Base-by-base conservation (phyloP, 2,113 vertebrate genomes). In the Podarcis muralis region DNA sequence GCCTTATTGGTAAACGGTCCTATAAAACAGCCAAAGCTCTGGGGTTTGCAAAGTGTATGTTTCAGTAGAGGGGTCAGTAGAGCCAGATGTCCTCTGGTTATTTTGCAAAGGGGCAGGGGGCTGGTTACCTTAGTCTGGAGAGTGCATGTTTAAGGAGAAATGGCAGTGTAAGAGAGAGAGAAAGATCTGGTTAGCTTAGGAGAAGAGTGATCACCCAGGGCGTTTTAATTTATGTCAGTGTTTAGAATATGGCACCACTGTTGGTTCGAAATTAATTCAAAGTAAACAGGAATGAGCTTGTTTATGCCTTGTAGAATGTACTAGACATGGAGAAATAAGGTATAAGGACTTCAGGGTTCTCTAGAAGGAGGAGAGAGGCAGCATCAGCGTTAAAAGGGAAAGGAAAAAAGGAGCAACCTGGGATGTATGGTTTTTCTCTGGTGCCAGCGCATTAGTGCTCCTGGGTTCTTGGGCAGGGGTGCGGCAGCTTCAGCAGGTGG, bases 401-500 rank as follows among this genome's bases (percentile, higher is more conserved):
- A 40, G 15, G 22, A 57, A 11, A 8, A 22, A 32, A 85, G 1
- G 4, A 2, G 32, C 32, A 11, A 18, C 1, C 40, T 32, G 25
- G 65, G 53, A 37, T 53, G 20, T 83, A 5, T 1, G 74, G 37
- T 25, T 13, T n/a, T 13, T 43, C 75, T 30, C n/a, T 37, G 16
- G 22, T 16, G 13, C 15, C 13, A 40, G 48, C 11, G 8, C 22
- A 9, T 48, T 43, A 65, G 32, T 13, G 53, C 89, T 86, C 37
- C 22, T 80, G 72, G 40, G 68, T 88, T n/a, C 35, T 27, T 30
- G 37, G 22, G 13, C 43, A 88, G 53, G 62, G 37, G 37, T 23
- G 1, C 57, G 87, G 30, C 80, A 15, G 32, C 48, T 48, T 30
- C 35, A 72, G 84, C 89, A 85, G 92, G 88, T 84, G 89, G 89